phyloP scores from a whole-genome alignment of 2,797 vertebrate species.

The Dicrostonyx torquatus region DNA sequence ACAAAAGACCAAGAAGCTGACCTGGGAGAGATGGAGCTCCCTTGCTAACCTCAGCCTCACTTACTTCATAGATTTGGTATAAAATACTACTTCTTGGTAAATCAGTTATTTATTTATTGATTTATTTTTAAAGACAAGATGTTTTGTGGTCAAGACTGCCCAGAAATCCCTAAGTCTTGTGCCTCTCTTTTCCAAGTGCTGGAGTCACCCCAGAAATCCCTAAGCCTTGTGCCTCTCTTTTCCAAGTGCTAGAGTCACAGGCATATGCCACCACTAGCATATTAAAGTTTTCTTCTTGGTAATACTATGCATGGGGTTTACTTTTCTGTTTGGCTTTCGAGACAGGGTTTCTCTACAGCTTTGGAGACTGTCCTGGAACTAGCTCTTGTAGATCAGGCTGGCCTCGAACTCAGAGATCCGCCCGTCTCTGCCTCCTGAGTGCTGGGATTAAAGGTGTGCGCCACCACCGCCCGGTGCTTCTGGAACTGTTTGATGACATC shows the following conservation, averaged over 20 bases:
- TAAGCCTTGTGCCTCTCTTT: neutral
- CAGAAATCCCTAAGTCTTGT: neutral
- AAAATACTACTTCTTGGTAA: neutral
- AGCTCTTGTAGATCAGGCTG: no score
- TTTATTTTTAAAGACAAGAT: neutral
- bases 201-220: neutral
- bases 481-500: neutral
- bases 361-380: no score
- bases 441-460: no score
- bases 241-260: no score
- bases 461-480: no score
- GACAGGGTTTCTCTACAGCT: no score
- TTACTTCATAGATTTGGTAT: rapidly evolving
- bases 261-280: neutral
- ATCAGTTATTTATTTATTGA: neutral
- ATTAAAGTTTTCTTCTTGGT: neutral
- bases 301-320: rapidly evolving
- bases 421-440: no score
- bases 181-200: neutral
- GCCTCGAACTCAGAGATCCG: no score
- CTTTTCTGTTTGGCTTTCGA: neutral
- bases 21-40: neutral
- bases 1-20: no score
- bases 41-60: rapidly evolving
- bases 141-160: neutral